Base-by-base conservation (phyloP, 2,797 vertebrate species). In the Austrolebias charrua region DNA sequence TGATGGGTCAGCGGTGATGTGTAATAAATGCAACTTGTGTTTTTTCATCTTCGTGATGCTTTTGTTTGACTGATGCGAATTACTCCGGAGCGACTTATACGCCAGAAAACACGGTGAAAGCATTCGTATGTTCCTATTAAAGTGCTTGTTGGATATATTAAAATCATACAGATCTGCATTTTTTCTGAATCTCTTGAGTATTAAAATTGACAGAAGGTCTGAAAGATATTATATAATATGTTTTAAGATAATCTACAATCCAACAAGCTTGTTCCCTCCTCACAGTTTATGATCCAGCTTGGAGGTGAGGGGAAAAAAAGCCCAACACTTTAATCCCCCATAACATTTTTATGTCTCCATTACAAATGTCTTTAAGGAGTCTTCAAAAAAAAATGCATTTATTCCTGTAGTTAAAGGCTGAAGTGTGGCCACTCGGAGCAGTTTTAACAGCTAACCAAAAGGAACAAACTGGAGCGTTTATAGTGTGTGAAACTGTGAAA, bases 401-500 rank as follows among this genome's bases (percentile, higher is more conserved):
- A 31, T 64, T 6, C 10, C 1, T 1, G n/a, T 35, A 38, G n/a
- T 53, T 48, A 48, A 59, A 40, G 35, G 24, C 35, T 33, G 35
- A 64, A 60, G 14, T 19, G 40, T 28, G 18, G 24, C 15, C 18
- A 12, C 15, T 54, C 40, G 19, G 16, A 66, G 59, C 35, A 38
- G 44, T 59, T 58, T 38, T 35, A 24, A 53, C 52, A 49, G 35
- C 45, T 35, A 54, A 55, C 57, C 53, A 55, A 55, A 42, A 59
- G 57, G 49, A 66, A 57, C 45, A 62, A 59, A 51, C 14, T 38
- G 24, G 45, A 46, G 31, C 19, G 19, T 53, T 42, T 48, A 4
- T n/a, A 44, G 28, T 15, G 16, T 73, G 67, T 58, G 48, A 57
- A 65, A 45, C 31, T 45, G 47, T 46, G n/a, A 78, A 64, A 66